Base-by-base conservation (phyloP, 2,797 vertebrate genomes). In the Peromyscus aztecus region DNA sequence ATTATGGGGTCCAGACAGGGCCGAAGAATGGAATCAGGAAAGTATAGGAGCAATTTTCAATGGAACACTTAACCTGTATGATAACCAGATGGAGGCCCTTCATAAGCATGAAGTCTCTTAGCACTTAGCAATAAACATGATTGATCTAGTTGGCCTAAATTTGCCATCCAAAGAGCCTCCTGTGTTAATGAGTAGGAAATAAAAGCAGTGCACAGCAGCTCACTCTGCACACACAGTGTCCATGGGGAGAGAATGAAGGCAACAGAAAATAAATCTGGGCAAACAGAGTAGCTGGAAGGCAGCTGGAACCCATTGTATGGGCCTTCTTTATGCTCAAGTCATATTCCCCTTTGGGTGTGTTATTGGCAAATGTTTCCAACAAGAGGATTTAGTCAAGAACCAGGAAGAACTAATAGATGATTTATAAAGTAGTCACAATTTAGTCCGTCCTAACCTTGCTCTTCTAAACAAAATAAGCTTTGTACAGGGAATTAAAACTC, bases 391-490 rank as follows among this genome's bases (percentile, higher is more conserved):
- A 89, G 19, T 93, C 37, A 88, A 69, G 69, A 7, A 76, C 52
- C 34, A 59, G 4, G 17, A 82, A 84, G 63, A 94, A 94, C n/a
- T 78, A 90, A 46, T 2, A 93, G 59, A 24, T 67, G 52, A 75
- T 34, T 55, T 59, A 19, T 52, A 80, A 43, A 89, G 43, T 46
- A 52, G 63, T 59, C 34, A 91, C 9, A 52, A 87, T 77, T 88
- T 12, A 57, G n/a, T 37, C 59, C 76, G 84, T 57, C 34, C 57
- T 91, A 46, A 52, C n/a, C 59, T 96, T 76, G 61, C 8, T 69
- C 34, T 91, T 95, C 73, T 69, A 69, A 94, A 76, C 24, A 57
- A 75, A 97, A 92, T 10, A 92, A 55, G 37, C 24, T 84, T 92
- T 84, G 37, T 73, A 23, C 0, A 43, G 37, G 43, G 24, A 27